phyloP scores from a whole-genome alignment of 2,797 vertebrate species.

The Catostomus latipinnis region DNA sequence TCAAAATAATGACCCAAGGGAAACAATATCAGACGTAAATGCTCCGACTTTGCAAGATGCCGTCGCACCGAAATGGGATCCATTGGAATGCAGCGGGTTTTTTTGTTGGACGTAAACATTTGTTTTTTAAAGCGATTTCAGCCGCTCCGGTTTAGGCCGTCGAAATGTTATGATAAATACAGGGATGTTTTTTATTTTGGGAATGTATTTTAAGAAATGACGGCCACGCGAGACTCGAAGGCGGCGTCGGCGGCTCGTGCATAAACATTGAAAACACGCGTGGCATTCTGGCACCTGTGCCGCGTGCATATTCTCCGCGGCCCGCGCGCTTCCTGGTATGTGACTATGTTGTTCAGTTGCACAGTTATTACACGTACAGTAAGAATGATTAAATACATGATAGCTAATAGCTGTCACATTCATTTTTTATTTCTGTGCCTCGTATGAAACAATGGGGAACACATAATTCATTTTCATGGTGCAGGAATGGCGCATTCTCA shows the following conservation, averaged over 20 bases:
- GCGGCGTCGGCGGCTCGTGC: not conserved
- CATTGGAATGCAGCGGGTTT: not conserved
- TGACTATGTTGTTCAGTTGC: constrained; percentile 38
- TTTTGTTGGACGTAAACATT: not conserved
- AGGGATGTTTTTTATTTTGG: not conserved
- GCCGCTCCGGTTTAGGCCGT: constrained; percentile 1
- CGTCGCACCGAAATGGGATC: not conserved
- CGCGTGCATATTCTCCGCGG: not conserved
- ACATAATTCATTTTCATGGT: not conserved
- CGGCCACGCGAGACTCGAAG: not conserved
- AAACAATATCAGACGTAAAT: constrained; percentile 4
- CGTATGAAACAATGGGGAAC: constrained; percentile 33
- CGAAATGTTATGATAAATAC: constrained; percentile 19
- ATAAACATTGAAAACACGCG: constrained; percentile 48
- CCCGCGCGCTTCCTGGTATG: constrained; percentile 38
- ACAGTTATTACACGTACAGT: not conserved
- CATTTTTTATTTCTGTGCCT: constrained; percentile 18
- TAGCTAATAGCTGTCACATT: not conserved
- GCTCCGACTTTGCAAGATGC: not conserved
- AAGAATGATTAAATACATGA: not conserved
- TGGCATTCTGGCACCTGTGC: constrained; percentile 42
- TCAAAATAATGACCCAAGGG: constrained; percentile 22
- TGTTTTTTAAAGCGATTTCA: constrained; percentile 6
- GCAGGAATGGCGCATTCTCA: constrained; percentile 3
- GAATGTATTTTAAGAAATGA: constrained; percentile 29